Evolutionary conservation across 2,888 invertebrate genomes (phyloP).

Genomic region (Meteorus cinctellus): DNA sequence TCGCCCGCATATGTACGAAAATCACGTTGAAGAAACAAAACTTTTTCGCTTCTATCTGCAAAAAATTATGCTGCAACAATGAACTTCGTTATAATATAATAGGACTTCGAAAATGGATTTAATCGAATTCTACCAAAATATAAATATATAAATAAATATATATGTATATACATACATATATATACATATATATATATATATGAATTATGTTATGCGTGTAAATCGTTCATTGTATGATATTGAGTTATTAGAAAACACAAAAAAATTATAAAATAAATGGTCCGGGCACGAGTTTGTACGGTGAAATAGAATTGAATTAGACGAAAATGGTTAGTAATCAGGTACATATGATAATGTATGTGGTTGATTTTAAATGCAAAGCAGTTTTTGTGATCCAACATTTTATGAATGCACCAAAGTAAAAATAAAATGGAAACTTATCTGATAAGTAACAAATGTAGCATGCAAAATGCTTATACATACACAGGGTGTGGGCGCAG

Average conservation of each 20-base stretch:
- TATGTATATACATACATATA: constrained; percentile 54
- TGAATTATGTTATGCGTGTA: constrained; percentile 69
- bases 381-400: background rate
- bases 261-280: constrained; percentile 13
- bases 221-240: constrained; percentile 70
- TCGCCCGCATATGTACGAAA: background rate
- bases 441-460: constrained; percentile 47
- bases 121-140: constrained; percentile 42
- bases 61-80: constrained; percentile 22
- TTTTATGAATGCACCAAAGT: constrained; percentile 8
- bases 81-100: constrained; percentile 69
- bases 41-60: constrained; percentile 17
- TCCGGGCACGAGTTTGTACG: constrained; percentile 20
- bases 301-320: background rate
- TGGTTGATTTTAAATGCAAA: constrained; percentile 3
- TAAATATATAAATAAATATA: constrained; percentile 56
- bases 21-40: constrained; percentile 16
- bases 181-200: constrained; percentile 62
- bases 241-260: background rate
- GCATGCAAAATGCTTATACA: constrained; percentile 54
- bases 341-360: background rate
- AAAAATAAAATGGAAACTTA: constrained; percentile 36
- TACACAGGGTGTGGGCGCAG: constrained; percentile 59
- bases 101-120: constrained; percentile 42
- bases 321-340: background rate